Evolutionary conservation across 1,140 invertebrate genomes (phyloP), one percentile per base, ranked within the genome.

Genomic region (Amphibalanus amphitrite): DNA sequence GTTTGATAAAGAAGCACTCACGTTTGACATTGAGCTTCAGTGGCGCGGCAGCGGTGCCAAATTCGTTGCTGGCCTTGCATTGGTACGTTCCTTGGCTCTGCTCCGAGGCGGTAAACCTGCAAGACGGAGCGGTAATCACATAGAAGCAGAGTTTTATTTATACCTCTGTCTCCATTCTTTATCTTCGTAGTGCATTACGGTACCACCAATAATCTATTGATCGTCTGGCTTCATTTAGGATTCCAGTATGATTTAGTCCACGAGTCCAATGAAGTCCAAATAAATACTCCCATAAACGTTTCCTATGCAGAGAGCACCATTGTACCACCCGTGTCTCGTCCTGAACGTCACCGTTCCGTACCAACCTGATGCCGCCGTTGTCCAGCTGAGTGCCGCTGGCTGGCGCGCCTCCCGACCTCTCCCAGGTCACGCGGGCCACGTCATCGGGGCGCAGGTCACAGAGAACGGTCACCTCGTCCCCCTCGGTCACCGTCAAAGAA

Each of bases 11-110:
- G 33, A 38, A 38, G 33, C 15, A 73, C 75, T 73, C 76, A 83
- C 82, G 79, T 74, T 79, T 77, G 6, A 83, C 78, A 73, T 80
- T 77, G 15, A 83, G 59, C 59, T 75, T 74, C 4, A 79, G 76
- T 33, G 76, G 74, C 71, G 78, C 78, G 0, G 81, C 79, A 13
- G 79, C 76, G 74, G 81, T 82, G 8, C 82, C 82, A 29, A 79
- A 82, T 67, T 80, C 75, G 74, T 82, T 83, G 30, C 75, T 76
- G 10, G 81, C 82, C 29, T 78, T 71, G 77, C 82, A 83, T 10
- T 77, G 74, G 71, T 81, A 83, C 3, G 79, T 78, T 29, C 80
- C 81, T 69, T 80, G 79, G 75, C 82, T 72, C 0, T 68, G 25
- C 23, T 72, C 65, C 15, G 25, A 30, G 26, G 73, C 72, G 13